Percentiles rank a stretch among this genome's conserved stretches.
Conservation (phyloP, 2,113 vertebrate genomes). For the Coryphaenoides rupestris region DNA sequence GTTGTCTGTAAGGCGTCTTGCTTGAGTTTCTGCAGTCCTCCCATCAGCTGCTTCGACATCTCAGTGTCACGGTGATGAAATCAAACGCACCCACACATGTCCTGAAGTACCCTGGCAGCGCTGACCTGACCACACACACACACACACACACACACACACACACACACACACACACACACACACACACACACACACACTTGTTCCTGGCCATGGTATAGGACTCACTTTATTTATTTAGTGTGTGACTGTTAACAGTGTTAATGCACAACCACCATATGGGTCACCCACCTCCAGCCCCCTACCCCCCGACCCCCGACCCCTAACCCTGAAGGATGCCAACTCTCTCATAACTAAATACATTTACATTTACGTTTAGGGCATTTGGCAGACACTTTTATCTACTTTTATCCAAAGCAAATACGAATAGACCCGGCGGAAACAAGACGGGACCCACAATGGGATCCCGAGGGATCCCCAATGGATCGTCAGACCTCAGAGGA, state of each 20-base stretch:
- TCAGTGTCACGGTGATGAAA: slow-evolving; percentile 14
- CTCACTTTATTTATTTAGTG: background rate
- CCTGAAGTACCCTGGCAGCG: slow-evolving; percentile 4
- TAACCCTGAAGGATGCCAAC: too few species aligned
- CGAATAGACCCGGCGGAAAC: too few species aligned
- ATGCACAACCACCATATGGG: too few species aligned
- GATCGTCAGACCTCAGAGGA: slow-evolving; percentile 17
- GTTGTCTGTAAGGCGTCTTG: background rate
- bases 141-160: slow-evolving; percentile 7
- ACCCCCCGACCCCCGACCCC: too few species aligned
- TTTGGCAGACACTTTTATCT: too few species aligned
- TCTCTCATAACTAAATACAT: background rate
- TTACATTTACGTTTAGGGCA: too few species aligned
- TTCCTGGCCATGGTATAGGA: background rate
- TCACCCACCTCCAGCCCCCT: too few species aligned
- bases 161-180: background rate
- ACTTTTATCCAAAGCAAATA: too few species aligned
- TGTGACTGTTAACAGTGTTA: background rate
- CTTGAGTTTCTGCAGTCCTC: background rate
- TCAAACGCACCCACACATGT: background rate
- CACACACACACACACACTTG: background rate
- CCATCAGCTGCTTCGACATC: background rate
- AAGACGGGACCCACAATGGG: slow-evolving; percentile 26
- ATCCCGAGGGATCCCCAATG: slow-evolving; percentile 16
- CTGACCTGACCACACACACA: slow-evolving; percentile 8